Base-by-base conservation (phyloP, 1,140 invertebrate species). In the Antheraea mylitta region DNA sequence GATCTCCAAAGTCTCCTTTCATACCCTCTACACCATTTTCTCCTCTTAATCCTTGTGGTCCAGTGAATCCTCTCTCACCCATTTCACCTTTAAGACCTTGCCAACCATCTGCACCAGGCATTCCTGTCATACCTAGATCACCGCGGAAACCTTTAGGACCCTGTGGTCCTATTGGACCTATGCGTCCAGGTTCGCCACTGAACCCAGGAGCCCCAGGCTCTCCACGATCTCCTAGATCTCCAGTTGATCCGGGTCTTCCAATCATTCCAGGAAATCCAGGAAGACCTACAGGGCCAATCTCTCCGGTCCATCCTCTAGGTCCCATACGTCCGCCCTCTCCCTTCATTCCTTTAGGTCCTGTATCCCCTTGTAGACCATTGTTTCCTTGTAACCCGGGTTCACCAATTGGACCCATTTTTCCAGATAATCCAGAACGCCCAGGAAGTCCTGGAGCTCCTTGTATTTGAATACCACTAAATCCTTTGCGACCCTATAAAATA, bases 31-130 rank as follows among this genome's bases (percentile, higher is more conserved):
- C n/a, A 71, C 94, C 93, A 72, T 86, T 82, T 58, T 93, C 89
- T 70, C 95, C 94, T n/a, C 86, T 84, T n/a, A 73, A 63, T 53
- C 93, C 93, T 78, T 81, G 71, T 45, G 67, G 48, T 60, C 87
- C 89, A 13, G 61, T 59, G 8, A 68, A 68, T 9, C 86, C 86
- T 18, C 82, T 76, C 58, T 94, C 93, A 18, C 96, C 96, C 6
- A 81, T 67, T 16, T 94, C 92, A 70, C 96, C 96, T 87, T 96
- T 95, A 16, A 92, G 89, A 64, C 96, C 96, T 71, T 93, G 94
- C 67, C 94, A 94, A 2, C 95, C 86, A 58, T 92, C 91, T 58
- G 68, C 11, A n/a, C 87, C 87, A 36, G 61, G 18, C 66, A 64
- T 38, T 38, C 86, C 87, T 11, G 53, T 45, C n/a, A 76, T 18